A percentile compares a stretch with the other conserved stretches of the same genome.
Evolutionary conservation across 2,888 invertebrate genomes (phyloP).

Genomic region (Conops quadrifasciatus): DNA sequence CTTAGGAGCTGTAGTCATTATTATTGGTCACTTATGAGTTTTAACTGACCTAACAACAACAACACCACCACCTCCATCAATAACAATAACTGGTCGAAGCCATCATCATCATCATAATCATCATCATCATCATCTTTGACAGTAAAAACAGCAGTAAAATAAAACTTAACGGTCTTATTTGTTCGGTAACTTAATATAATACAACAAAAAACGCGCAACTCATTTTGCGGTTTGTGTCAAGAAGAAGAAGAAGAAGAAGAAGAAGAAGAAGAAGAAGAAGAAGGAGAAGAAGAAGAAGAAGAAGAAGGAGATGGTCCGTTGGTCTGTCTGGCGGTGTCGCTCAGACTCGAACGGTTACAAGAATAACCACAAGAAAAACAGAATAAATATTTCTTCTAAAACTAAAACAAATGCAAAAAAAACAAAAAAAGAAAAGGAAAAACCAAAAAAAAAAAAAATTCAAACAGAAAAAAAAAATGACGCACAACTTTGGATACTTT

Average conservation of each 20-base stretch:
- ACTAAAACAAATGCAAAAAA: conserved; percentile 7
- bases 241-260: not conserved
- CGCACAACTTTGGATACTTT: not conserved
- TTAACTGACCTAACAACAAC: conserved; percentile 26
- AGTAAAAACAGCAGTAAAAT: too few relatives aligned
- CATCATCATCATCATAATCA: conserved; percentile 8
- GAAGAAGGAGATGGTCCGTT: not conserved
- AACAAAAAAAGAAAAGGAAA: not conserved
- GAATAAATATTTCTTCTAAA: conserved; percentile 25
- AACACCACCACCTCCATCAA: not conserved
- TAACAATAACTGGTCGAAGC: not conserved
- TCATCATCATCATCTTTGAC: not conserved
- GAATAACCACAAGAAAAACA: conserved; percentile 30
- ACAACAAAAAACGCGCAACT: not conserved
- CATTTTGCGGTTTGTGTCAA: conserved; percentile 4
- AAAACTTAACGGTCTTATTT: conserved; percentile 15
- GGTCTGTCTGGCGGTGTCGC: conserved; percentile 17
- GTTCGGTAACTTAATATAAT: conserved; percentile 34
- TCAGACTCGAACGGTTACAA: conserved; percentile 29
- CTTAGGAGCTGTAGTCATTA: not conserved
- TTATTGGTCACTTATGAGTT: conserved; percentile 34
- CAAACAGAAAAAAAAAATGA: not conserved
- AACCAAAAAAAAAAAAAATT: conserved; percentile 17
- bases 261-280: not conserved
- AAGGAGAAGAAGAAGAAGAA: not conserved